Evolutionary conservation across 2,888 invertebrate species (phyloP).

Genomic region (Diadegma fenestrale): DNA sequence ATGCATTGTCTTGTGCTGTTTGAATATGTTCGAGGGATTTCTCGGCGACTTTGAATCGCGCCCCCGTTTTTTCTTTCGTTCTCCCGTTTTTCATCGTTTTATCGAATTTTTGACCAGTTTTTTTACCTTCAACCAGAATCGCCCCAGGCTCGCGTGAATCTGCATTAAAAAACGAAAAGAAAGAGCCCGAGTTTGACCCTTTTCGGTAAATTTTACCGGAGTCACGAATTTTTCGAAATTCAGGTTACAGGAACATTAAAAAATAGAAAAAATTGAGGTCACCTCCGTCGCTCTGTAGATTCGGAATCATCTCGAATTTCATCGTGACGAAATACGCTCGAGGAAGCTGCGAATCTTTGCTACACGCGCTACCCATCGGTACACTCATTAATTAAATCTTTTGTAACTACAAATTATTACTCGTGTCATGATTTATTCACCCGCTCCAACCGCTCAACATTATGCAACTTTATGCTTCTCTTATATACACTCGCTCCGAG

Average conservation of each 20-base stretch:
- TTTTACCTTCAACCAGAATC: no score
- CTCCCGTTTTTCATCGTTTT: no score
- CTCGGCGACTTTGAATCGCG: no score
- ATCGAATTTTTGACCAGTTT: no score
- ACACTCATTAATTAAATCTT: not conserved
- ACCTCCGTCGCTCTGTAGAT: not conserved
- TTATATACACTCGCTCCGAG: not conserved
- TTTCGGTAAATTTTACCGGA: no score
- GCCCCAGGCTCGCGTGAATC: no score
- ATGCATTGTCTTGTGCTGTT: not conserved
- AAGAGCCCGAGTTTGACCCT: no score
- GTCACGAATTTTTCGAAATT: no score
- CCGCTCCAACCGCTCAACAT: not conserved
- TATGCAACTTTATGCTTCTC: conserved; percentile 12
- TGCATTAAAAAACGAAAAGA: no score
- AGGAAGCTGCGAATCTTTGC: not conserved
- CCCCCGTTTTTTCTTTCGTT: no score
- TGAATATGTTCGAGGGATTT: not conserved
- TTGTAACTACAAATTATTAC: not conserved
- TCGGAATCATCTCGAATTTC: not conserved
- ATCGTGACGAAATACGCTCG: not conserved
- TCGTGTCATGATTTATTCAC: not conserved
- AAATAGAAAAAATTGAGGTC: no score
- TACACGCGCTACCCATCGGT: not conserved
- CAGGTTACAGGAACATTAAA: no score